Base-by-base conservation (phyloP, 2,888 invertebrate species). In the Euclidia mi region DNA sequence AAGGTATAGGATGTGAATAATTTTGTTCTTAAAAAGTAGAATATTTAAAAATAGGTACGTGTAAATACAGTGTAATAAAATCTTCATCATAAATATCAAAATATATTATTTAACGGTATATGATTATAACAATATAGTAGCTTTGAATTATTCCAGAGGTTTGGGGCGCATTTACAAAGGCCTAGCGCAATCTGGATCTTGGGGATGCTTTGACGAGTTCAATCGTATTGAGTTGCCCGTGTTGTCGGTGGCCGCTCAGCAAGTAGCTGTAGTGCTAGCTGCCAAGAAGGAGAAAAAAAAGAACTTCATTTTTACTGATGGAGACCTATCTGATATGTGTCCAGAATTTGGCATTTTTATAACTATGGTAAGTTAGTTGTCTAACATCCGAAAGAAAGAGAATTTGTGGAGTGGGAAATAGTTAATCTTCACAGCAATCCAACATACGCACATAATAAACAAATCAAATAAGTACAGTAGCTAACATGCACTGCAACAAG, bases 121-220 rank as follows among this genome's bases (percentile, higher is more conserved):
- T n/a, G n/a, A n/a, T n/a, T 2, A 31, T n/a, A 10, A 10, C 31
- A 31, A 3, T 31, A 28, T 10, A 17, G n/a, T n/a, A n/a, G n/a
- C n/a, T n/a, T n/a, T n/a, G n/a, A 11, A 25, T 15, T n/a, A 18
- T 71, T 66, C 2, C 81, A 96, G 98, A 87, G 99, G 99, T 25
- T 94, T 99, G 6, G 99, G 99, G 1, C 96, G 99, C 66, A 99
- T 99, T 78, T 99, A 98, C 89, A 99, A 99, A 95, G 98, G 99
- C 15, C 91, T 99, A 44, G 97, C 99, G 0, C 99, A 99, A 88
- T 98, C 99, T 3, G 99, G 99, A 1, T 97, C 98, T 0, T 99
- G 99, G 99, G 99, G 99, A 0, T 99, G 99, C 81, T 99, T 99
- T 88, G 99, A 99, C 87, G 99, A 99, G 94, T 99, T 99, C 92